phyloP scores from a whole-genome alignment of 1,140 invertebrate genomes.

The Dermatophagoides farinae region DNA sequence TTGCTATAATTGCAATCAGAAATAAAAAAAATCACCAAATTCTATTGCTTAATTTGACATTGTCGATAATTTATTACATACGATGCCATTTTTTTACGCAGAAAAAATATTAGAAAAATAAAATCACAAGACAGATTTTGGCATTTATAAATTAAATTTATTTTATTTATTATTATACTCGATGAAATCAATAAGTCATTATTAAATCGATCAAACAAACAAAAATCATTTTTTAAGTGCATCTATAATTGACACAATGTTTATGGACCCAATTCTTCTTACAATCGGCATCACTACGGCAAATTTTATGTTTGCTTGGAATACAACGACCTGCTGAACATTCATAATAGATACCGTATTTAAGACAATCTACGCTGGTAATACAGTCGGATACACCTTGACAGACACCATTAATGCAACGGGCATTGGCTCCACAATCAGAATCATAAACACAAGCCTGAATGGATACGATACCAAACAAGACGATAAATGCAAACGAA shows the following conservation, averaged over 20 bases:
- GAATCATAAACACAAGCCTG: background rate
- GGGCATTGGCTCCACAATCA: background rate
- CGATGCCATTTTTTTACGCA: no score
- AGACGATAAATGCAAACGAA: background rate
- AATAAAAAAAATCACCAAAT: no score
- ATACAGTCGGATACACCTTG: background rate
- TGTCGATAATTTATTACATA: no score
- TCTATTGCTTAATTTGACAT: no score
- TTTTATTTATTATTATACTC: no score
- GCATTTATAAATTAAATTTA: no score
- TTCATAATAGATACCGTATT: background rate
- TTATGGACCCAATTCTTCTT: constrained; percentile 9
- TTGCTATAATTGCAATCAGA: no score
- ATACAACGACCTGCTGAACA: background rate
- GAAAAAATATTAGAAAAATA: no score
- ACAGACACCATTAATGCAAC: background rate
- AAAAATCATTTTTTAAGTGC: background rate
- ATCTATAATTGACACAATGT: constrained; percentile 1
- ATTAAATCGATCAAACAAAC: background rate
- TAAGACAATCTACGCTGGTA: background rate
- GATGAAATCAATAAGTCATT: no score
- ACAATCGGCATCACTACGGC: constrained; percentile 8
- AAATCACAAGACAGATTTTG: no score
- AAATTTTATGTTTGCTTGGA: background rate
- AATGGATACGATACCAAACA: background rate